phyloP scores from a whole-genome alignment of 2,888 invertebrate genomes.

The Meliscaeva auricollis region DNA sequence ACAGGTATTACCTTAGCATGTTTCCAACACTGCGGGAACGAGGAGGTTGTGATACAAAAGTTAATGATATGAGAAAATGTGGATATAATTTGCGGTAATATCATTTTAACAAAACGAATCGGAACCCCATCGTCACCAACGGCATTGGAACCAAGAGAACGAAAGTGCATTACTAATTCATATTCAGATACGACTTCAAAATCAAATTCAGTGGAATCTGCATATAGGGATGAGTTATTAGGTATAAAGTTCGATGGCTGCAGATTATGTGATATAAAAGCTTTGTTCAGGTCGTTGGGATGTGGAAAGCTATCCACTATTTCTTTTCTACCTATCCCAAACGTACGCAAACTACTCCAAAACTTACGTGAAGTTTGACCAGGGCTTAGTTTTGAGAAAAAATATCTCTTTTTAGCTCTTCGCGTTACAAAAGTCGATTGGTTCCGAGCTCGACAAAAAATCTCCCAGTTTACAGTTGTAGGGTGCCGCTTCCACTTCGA shows the following conservation, averaged over 20 bases:
- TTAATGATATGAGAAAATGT: not conserved
- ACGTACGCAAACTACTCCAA: conserved; percentile 1
- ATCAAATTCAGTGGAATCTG: not conserved
- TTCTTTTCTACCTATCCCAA: conserved; percentile 11
- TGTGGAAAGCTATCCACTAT: not conserved
- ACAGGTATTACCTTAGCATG: not conserved
- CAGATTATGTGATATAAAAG: not conserved
- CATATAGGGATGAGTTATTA: not conserved
- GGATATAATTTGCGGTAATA: not conserved
- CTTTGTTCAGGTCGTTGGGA: not conserved
- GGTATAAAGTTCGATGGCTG: not conserved
- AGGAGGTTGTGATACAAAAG: not conserved
- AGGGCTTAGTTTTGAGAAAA: not conserved
- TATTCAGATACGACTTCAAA: conserved; percentile 15
- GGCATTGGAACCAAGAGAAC: not conserved
- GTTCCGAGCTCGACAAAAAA: conserved; percentile 1
- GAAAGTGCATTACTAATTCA: not conserved
- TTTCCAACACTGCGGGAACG: not conserved
- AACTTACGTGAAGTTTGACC: not conserved
- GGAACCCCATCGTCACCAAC: conserved; percentile 19
- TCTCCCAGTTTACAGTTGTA: not conserved
- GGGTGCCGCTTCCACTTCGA: not conserved
- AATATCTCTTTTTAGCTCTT: conserved; percentile 11
- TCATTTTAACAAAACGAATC: conserved; percentile 23
- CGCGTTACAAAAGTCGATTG: conserved; percentile 3